Evolutionary conservation across 2,113 vertebrate genomes (phyloP).

Genomic region (Dasyornis broadbenti): DNA sequence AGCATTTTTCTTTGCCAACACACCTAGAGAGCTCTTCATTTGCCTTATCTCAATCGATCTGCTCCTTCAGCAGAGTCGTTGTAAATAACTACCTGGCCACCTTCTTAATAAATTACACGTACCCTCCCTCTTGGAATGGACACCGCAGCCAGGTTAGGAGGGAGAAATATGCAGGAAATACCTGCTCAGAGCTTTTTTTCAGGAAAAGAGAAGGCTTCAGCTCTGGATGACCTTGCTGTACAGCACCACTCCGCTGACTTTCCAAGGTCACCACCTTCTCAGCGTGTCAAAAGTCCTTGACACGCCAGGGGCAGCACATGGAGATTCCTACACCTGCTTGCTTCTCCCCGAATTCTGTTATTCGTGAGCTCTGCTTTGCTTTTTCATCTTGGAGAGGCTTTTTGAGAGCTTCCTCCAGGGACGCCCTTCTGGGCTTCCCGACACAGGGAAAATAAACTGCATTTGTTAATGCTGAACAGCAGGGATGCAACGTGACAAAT

Average conservation of each 20-base stretch:
- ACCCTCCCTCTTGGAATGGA: constrained; percentile 22
- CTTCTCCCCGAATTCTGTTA: neutral
- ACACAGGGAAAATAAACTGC: neutral
- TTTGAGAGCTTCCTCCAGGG: neutral
- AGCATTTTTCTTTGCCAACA: constrained; percentile 53
- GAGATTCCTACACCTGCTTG: neutral
- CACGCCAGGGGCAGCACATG: neutral
- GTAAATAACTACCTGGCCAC: constrained; percentile 36
- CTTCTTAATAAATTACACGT: constrained; percentile 26
- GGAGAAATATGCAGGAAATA: constrained; percentile 40
- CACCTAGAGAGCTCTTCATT: constrained; percentile 47
- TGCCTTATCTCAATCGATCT: constrained; percentile 44
- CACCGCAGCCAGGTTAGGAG: neutral
- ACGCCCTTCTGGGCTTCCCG: rapidly evolving
- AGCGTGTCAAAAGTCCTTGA: neutral
- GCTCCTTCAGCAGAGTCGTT: constrained; percentile 40
- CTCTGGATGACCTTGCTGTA: neutral
- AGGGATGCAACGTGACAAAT: neutral
- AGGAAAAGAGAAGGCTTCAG: neutral
- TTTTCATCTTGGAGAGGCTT: neutral
- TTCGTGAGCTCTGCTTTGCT: neutral
- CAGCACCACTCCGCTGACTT: neutral
- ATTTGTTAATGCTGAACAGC: neutral
- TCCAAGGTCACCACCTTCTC: neutral
- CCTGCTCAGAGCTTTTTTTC: neutral